Conservation (phyloP, 1,140 invertebrate species). For the Zaprionus lachaisei region DNA sequence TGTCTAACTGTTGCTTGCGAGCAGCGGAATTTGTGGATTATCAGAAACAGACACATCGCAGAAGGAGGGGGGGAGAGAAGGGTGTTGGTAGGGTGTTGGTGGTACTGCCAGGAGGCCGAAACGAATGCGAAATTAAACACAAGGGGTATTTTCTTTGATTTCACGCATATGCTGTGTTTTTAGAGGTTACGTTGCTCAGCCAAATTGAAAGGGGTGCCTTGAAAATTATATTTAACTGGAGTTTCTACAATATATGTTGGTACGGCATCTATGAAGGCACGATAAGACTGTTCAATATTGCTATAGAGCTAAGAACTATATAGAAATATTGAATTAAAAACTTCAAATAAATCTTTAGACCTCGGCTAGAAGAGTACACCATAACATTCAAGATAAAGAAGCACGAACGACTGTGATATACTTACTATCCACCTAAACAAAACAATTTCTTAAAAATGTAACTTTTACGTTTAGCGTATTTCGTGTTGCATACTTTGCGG, state of each 20-base stretch:
- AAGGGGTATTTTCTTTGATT: neutral
- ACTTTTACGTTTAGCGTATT: too few relatives aligned
- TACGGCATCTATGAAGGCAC: too few relatives aligned
- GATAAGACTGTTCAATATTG: neutral
- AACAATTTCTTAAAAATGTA: too few relatives aligned
- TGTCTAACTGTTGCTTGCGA: conserved; percentile 36
- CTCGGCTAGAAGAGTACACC: neutral
- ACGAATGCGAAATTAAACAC: conserved; percentile 6
- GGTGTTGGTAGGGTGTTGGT: neutral
- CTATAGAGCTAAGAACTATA: neutral
- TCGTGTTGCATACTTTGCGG: too few relatives aligned
- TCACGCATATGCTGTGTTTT: neutral
- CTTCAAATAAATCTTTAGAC: neutral
- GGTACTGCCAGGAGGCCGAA: neutral
- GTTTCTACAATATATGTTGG: neutral
- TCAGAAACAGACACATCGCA: conserved; percentile 1
- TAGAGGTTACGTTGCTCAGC: neutral
- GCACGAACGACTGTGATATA: too few relatives aligned
- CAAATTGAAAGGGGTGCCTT: neutral
- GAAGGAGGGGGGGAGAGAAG: neutral
- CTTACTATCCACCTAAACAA: too few relatives aligned
- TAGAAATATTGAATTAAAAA: too few relatives aligned
- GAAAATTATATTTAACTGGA: too few relatives aligned
- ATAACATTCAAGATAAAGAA: too few relatives aligned
- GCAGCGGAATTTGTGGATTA: conserved; percentile 29